Conservation (phyloP, 2,797 vertebrate species). For the Tamandua tetradactyla region DNA sequence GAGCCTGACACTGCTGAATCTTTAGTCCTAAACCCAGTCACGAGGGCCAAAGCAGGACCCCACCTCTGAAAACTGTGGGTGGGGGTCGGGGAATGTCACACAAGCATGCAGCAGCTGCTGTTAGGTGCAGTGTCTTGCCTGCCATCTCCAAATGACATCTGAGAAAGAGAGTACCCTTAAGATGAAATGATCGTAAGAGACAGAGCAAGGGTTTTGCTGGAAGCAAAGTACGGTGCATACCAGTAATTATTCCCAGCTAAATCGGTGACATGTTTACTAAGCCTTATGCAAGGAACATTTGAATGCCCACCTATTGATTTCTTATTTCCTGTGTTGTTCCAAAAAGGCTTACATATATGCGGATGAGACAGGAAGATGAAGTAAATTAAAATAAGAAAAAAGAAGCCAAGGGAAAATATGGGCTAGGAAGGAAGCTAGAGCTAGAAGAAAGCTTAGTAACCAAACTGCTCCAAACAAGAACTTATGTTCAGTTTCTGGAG, state of each 20-base stretch:
- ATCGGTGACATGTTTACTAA: neutral
- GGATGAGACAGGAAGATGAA: neutral
- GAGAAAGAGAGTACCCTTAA: neutral
- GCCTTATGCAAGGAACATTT: neutral
- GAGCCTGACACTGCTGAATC: no score
- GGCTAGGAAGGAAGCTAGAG: neutral
- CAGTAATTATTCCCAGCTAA: no score
- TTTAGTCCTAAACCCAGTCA: no score
- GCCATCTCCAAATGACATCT: neutral
- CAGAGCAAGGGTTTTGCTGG: neutral
- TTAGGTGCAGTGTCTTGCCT: neutral
- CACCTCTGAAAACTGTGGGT: no score
- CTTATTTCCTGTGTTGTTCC: neutral
- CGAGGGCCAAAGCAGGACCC: no score
- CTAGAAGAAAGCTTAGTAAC: neutral
- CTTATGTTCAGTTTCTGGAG: neutral
- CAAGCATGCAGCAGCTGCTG: neutral
- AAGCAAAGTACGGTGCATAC: rapidly evolving
- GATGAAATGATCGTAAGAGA: neutral
- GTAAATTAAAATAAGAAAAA: neutral
- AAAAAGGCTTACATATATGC: neutral
- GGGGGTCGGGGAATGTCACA: rapidly evolving
- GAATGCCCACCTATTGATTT: neutral
- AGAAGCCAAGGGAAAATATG: neutral
- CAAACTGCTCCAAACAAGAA: neutral